Evolutionary conservation across 2,113 vertebrate genomes (phyloP).

Genomic region (Dascyllus trimaculatus): DNA sequence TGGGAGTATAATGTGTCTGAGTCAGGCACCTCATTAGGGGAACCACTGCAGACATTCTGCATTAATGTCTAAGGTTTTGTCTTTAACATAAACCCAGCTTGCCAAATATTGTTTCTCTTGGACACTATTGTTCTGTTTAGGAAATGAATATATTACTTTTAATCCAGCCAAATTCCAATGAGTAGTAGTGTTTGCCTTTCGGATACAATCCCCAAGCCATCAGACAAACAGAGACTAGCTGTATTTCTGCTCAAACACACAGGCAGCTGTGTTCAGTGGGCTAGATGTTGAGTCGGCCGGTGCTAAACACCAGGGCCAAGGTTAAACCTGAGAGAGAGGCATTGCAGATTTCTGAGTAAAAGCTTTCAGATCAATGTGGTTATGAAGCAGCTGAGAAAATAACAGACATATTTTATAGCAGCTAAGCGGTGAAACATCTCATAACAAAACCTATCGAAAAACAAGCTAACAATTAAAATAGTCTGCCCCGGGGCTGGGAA

Average conservation of each 20-base stretch:
- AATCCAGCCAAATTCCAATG: slow-evolving; percentile 16
- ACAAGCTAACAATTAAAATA: not conserved
- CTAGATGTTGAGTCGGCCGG: not conserved
- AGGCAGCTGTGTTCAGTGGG: slow-evolving; percentile 1
- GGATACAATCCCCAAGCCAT: slow-evolving; percentile 28
- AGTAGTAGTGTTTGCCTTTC: not conserved
- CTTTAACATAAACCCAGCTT: not conserved
- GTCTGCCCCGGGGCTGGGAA: not conserved
- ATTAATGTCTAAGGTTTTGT: not conserved
- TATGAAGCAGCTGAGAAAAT: slow-evolving; percentile 42
- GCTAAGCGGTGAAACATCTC: slow-evolving; percentile 11
- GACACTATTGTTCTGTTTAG: not conserved
- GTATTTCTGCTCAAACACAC: slow-evolving; percentile 34
- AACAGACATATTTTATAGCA: slow-evolving; percentile 25
- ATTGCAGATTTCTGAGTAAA: not conserved
- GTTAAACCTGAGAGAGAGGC: slow-evolving; percentile 30
- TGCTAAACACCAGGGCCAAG: not conserved
- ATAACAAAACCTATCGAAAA: not conserved
- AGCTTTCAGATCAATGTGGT: not conserved
- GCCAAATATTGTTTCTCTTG: not conserved
- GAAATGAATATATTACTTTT: not conserved
- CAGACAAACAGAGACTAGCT: slow-evolving; percentile 28
- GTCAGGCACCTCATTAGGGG: not conserved
- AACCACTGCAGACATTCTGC: not conserved
- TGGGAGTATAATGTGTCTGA: slow-evolving; percentile 20